Conservation (phyloP, 2,888 invertebrate genomes). For the Rosalia funebris region DNA sequence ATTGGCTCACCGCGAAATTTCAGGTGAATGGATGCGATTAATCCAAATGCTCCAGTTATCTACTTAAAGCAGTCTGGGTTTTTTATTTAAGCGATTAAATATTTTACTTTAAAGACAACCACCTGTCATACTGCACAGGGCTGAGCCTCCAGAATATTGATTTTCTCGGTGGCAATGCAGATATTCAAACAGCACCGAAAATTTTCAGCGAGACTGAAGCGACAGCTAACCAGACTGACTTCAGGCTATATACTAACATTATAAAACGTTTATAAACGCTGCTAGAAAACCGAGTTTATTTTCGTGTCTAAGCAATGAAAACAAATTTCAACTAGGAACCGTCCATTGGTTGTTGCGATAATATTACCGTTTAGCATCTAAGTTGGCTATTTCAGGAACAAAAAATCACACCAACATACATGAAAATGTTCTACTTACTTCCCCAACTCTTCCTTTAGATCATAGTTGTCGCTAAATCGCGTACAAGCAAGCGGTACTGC, state of each 20-base stretch:
- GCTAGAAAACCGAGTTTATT: slow-evolving; percentile 51
- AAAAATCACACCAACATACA: slow-evolving; percentile 39
- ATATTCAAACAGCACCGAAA: slow-evolving; percentile 59
- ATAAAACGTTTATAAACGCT: slow-evolving; percentile 36
- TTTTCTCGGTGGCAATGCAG: slow-evolving; percentile 65
- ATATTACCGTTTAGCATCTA: slow-evolving; percentile 4
- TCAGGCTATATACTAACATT: slow-evolving; percentile 32
- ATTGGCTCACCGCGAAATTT: slow-evolving; percentile 8
- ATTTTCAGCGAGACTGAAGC: slow-evolving; percentile 35
- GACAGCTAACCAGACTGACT: slow-evolving; percentile 29
- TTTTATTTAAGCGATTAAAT: slow-evolving; percentile 19
- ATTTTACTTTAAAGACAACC: slow-evolving; percentile 55
- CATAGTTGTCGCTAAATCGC: slow-evolving; percentile 99
- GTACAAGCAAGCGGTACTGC: slow-evolving; percentile 92
- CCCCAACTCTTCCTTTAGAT: slow-evolving; percentile 99
- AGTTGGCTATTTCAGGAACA: slow-evolving; percentile 35
- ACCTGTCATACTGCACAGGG: slow-evolving; percentile 62
- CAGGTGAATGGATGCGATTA: slow-evolving; percentile 4
- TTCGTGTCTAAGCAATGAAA: slow-evolving; percentile 51
- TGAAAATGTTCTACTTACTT: slow-evolving; percentile 78
- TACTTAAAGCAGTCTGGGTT: not conserved
- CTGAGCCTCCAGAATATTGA: slow-evolving; percentile 63
- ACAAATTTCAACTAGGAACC: slow-evolving; percentile 50
- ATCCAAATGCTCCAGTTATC: not conserved
- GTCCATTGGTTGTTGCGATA: slow-evolving; percentile 45